These are phyloP conservation scores for Troides oblongomaculatus DNA, from an alignment of 2,888 invertebrate species.

Conservation along the genomic window DNA sequence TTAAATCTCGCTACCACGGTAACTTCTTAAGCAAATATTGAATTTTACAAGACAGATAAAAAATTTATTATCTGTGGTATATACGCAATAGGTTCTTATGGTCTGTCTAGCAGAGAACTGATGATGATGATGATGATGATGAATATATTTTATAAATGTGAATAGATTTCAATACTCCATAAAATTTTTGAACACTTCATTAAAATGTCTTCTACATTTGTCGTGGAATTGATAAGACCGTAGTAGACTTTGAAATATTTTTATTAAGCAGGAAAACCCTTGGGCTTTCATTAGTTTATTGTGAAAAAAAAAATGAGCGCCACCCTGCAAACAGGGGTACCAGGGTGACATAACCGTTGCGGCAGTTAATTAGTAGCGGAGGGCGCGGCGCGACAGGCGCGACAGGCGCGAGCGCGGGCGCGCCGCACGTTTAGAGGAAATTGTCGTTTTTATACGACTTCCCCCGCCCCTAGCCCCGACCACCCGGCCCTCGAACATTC, in stretches of 20 bases:
- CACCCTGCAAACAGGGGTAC: conserved; percentile 68
- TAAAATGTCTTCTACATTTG: too few relatives aligned
- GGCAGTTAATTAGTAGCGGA: conserved; percentile 77
- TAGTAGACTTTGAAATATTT: neutral
- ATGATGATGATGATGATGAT: too few relatives aligned
- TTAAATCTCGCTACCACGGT: too few relatives aligned
- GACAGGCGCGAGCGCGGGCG: conserved; percentile 76
- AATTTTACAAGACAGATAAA: too few relatives aligned
- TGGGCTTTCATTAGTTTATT: conserved; percentile 27
- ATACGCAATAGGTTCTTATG: too few relatives aligned
- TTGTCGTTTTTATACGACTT: conserved; percentile 79
- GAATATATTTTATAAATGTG: too few relatives aligned
- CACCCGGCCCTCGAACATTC: conserved; percentile 55
- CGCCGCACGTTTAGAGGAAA: conserved; percentile 75
- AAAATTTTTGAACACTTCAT: too few relatives aligned
- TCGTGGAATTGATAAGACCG: too few relatives aligned
- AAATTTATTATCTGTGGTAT: too few relatives aligned
- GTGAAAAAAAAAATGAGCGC: conserved; percentile 51
- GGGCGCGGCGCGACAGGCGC: conserved; percentile 73
- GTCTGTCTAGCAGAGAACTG: too few relatives aligned
- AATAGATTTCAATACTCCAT: too few relatives aligned
- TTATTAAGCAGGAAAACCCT: conserved; percentile 17
- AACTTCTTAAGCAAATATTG: too few relatives aligned
- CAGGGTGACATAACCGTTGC: conserved; percentile 77
- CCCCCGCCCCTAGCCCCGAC: conserved; percentile 50